These are phyloP conservation scores for Lucinisca nassula DNA, from an alignment of 2,888 invertebrate genomes.

Conservation along the genomic window DNA sequence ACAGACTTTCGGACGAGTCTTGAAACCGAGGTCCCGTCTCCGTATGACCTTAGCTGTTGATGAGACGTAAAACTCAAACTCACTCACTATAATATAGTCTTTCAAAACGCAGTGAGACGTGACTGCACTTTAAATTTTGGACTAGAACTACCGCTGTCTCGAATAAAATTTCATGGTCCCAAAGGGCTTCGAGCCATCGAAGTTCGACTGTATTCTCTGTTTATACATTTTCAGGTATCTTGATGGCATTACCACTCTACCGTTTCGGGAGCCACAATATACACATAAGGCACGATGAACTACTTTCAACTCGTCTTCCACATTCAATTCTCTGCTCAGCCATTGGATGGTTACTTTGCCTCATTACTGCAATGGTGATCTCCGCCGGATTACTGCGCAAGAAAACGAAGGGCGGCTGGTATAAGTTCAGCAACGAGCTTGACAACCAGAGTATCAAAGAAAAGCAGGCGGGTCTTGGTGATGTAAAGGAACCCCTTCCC, in stretches of 20 bases:
- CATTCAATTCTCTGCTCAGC: conserved; percentile 40
- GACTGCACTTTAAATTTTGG: no score
- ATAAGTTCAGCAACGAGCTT: conserved; percentile 58
- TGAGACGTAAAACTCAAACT: no score
- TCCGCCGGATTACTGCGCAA: conserved; percentile 22
- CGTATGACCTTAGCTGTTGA: no score
- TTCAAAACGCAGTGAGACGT: no score
- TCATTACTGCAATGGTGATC: conserved; percentile 28
- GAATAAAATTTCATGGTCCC: no score
- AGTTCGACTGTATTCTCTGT: no score
- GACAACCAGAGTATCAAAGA: conserved; percentile 38
- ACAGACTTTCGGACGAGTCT: no score
- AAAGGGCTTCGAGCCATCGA: no score
- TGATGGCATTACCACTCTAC: conserved; percentile 28
- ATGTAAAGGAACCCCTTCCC: conserved; percentile 53
- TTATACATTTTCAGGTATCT: not conserved
- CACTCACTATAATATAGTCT: no score
- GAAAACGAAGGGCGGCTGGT: conserved; percentile 32
- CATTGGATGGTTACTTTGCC: conserved; percentile 13
- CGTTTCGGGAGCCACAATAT: conserved; percentile 48
- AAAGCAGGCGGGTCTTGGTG: conserved; percentile 50
- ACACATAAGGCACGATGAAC: conserved; percentile 22
- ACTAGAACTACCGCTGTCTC: no score
- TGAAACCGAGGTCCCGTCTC: no score
- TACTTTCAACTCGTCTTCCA: conserved; percentile 29